Percentiles rank a stretch among this genome's conserved stretches.
phyloP scores from a whole-genome alignment of 1,140 invertebrate genomes.

The Hydropsyche tenuis region DNA sequence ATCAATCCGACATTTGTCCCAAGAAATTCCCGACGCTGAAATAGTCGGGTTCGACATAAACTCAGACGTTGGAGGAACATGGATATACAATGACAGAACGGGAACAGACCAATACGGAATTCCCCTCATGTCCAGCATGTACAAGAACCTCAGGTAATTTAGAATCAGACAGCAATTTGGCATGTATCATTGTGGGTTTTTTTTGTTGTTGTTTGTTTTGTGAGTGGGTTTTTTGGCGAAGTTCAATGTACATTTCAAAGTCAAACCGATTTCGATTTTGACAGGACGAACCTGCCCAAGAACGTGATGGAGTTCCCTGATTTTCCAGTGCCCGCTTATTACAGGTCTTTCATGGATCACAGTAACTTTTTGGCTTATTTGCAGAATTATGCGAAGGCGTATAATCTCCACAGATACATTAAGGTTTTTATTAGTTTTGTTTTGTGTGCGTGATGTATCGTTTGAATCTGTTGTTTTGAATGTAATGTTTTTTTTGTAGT shows the following conservation, averaged over 20 bases:
- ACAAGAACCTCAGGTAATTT: slow-evolving; percentile 71
- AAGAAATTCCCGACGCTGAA: slow-evolving; percentile 52
- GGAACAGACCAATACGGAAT: slow-evolving; percentile 66
- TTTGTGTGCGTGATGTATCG: slow-evolving; percentile 55
- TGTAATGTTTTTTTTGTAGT: not conserved
- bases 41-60: slow-evolving; percentile 70
- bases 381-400: slow-evolving; percentile 76
- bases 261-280: slow-evolving; percentile 36
- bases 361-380: slow-evolving; percentile 82
- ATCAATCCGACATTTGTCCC: slow-evolving; percentile 33
- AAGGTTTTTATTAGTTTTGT: slow-evolving; percentile 65
- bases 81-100: slow-evolving; percentile 73
- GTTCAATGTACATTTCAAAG: no score
- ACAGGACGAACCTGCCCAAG: slow-evolving; percentile 60
- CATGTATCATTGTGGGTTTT: no score
- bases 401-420: slow-evolving; percentile 71
- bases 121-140: slow-evolving; percentile 77
- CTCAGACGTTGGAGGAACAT: slow-evolving; percentile 71
- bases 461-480: not conserved
- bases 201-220: no score
- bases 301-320: slow-evolving; percentile 58
- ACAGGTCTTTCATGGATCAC: slow-evolving; percentile 78
- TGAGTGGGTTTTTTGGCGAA: no score
- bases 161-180: no score
- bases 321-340: slow-evolving; percentile 71